phyloP scores from a whole-genome alignment of 2,888 invertebrate species.

The Zygogramma bicolorata region DNA sequence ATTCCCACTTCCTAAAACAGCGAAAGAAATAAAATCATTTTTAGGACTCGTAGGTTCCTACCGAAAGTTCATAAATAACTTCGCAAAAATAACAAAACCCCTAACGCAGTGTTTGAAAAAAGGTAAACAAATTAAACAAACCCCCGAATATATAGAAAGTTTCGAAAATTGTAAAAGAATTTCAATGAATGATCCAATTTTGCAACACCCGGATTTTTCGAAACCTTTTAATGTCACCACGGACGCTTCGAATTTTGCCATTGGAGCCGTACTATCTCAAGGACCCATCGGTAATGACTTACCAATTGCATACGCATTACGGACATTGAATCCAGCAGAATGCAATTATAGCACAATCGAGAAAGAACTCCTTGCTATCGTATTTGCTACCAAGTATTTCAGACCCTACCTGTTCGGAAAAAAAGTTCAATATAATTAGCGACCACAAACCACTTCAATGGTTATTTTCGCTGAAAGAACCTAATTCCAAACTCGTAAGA shows the following conservation, averaged over 20 bases:
- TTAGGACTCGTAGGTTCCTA: too few relatives aligned
- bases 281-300: neutral
- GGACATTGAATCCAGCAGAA: slow-evolving; percentile 35
- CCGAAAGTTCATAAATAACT: slow-evolving; percentile 32
- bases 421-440: slow-evolving; percentile 35
- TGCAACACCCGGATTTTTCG: slow-evolving; percentile 13
- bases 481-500: slow-evolving; percentile 34
- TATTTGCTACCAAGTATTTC: slow-evolving; percentile 38
- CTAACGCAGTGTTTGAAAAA: slow-evolving; percentile 18
- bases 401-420: slow-evolving; percentile 40
- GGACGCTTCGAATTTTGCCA: slow-evolving; percentile 25
- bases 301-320: slow-evolving; percentile 28
- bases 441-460: slow-evolving; percentile 40
- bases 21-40: too few relatives aligned
- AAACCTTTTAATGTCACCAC: slow-evolving; percentile 20
- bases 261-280: slow-evolving; percentile 23
- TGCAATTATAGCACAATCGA: slow-evolving; percentile 37
- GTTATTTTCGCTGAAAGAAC: slow-evolving; percentile 33
- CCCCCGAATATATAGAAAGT: slow-evolving; percentile 8
- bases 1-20: slow-evolving; percentile 17
- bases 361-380: slow-evolving; percentile 40
- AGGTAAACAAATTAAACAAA: neutral
- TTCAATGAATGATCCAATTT: neutral
- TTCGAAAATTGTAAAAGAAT: neutral
- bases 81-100: slow-evolving; percentile 39